Base-by-base conservation (phyloP, 2,113 vertebrate genomes). In the Pelusios castaneus region DNA sequence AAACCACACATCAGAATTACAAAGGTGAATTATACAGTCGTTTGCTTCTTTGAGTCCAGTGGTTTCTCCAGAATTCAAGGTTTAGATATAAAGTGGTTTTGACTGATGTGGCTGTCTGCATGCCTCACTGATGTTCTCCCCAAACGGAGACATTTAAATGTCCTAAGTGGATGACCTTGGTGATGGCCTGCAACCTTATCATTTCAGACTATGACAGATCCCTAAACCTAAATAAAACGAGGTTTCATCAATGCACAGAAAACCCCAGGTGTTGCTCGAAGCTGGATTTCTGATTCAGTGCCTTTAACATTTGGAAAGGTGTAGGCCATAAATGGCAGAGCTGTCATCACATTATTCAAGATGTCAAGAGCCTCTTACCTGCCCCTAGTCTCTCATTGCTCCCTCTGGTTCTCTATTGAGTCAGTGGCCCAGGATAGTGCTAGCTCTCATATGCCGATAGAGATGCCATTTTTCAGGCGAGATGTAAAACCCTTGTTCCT, bases 81-180 rank as follows among this genome's bases (percentile, higher is more conserved):
- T 76, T 67, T 77, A 88, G 80, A 70, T 84, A 21, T 31, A 73
- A 86, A 89, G 70, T 85, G n/a, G 58, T 89, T 79, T 49, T 47
- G 45, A 25, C 47, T 45, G 41, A 88, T 85, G 93, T 67, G 77
- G 4, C 24, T 47, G 45, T 86, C 93, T 21, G 55, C 58, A 0
- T 77, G 54, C 80, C 85, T 96, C 78, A 77, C 55, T 88, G 82
- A 29, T 76, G 14, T 87, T 96, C 91, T 87, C 19, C 43, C 38
- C 14, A 54, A 95, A 91, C 19, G 55, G 89, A 89, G 89, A 27
- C 14, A 87, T 93, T 93, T 92, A 89, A 96, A 88, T 85, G 88
- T 51, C 51, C 80, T 51, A 91, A 43, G 55, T 88, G 60, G 31
- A 63, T 63, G 31, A n/a, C 16, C 60, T 63, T n/a, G 12, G 12